Evolutionary conservation across 2,113 vertebrate genomes (phyloP).

Genomic region (Sinocyclocheilus maitianheensis): DNA sequence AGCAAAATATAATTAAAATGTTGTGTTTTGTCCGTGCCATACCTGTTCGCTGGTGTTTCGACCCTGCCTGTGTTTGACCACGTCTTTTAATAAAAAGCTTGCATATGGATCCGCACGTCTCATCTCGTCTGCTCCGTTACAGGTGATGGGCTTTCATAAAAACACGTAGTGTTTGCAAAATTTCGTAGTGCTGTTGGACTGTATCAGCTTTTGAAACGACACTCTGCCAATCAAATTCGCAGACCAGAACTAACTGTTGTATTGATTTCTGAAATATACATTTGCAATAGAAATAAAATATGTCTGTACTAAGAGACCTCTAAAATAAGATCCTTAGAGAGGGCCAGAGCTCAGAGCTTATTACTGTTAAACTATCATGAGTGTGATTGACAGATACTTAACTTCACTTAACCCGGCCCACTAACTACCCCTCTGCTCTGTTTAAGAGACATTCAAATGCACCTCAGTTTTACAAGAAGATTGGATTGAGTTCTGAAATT

Average conservation of each 20-base stretch:
- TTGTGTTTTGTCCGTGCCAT: no score
- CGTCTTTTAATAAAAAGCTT: no score
- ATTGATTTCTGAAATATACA: slow-evolving; percentile 11
- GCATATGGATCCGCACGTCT: no score
- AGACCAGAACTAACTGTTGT: not conserved
- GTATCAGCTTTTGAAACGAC: not conserved
- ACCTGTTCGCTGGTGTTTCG: no score
- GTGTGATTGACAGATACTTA: slow-evolving; percentile 53
- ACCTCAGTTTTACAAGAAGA: slow-evolving; percentile 14
- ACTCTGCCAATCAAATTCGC: not conserved
- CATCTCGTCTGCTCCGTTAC: no score
- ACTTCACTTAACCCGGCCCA: slow-evolving; percentile 48
- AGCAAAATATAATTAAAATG: no score
- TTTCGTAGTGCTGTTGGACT: not conserved
- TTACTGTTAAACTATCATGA: slow-evolving; percentile 29
- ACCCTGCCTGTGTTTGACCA: no score
- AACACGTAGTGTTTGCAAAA: not conserved
- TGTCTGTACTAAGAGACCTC: not conserved
- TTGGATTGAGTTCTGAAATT: slow-evolving; percentile 37
- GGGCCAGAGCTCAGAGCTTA: slow-evolving; percentile 15
- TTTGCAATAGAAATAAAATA: slow-evolving; percentile 29
- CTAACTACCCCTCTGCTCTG: slow-evolving; percentile 8
- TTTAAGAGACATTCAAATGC: slow-evolving; percentile 30
- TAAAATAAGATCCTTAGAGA: slow-evolving; percentile 16
- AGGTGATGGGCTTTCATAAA: no score